Evolutionary conservation across 2,888 invertebrate genomes (phyloP), one percentile per base, ranked within the genome.

Genomic region (Physocephala rufipes): DNA sequence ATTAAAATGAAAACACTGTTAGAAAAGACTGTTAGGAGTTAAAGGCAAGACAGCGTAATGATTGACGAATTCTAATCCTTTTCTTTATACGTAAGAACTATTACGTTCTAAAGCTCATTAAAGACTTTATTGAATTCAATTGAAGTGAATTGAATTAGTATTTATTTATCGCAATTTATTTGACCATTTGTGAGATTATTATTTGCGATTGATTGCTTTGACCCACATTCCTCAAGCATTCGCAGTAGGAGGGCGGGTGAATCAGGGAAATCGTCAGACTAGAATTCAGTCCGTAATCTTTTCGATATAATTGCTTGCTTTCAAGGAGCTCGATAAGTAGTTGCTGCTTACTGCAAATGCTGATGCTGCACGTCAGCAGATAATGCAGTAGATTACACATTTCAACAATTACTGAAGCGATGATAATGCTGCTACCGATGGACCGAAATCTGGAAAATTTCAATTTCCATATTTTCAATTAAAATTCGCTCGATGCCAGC

Each of bases 341-440:
- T 28, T 15, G 13, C 30, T 36, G 13, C 36, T 36, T 9, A 36
- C 36, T 36, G 36, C 36, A 36, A 16, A 7, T 19, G 19, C 47
- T 45, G 67, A 16, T 59, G 49, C 30, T 15, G 24, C 62, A 51
- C 61, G 24, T 19, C 30, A 30, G n/a, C 7, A 53, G 62, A 68
- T 68, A 62, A 68, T 62, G 61, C 36, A 51, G n/a, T n/a, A n/a
- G 62, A 68, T 68, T 68, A 61, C 36, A 68, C 9, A 59, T 68
- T 62, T 58, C 61, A 68, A 62, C 62, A 68, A 68, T 68, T 68
- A 68, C 51, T 62, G 36, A 61, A 62, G 62, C 68, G 61, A 62
- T 62, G 51, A 62, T 68, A 68, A 68, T 51, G 49, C 62, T 21
- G n/a, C 59, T 19, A 61, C 49, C 49, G 49, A 43, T 68, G 51